Percentiles rank a stretch among this genome's conserved stretches.
Conservation (phyloP, 53 echinoderm and acorn worm genomes). For the Antedon mediterranea region DNA sequence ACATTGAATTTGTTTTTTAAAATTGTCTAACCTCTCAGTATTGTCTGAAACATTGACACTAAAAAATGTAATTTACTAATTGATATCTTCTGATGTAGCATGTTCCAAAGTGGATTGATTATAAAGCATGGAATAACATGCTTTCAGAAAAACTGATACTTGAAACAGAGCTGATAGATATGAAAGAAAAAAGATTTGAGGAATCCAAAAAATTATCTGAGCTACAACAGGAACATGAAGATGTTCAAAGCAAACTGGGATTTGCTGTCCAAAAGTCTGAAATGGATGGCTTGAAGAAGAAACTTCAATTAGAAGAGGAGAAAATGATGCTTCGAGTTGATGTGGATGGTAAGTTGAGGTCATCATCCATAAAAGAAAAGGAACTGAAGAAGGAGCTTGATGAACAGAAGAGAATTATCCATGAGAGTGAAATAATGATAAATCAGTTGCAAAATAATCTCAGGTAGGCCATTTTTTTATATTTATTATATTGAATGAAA, state of each 20-base stretch:
- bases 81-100: too few relatives aligned
- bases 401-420: neutral
- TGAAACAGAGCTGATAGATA: neutral
- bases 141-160: neutral
- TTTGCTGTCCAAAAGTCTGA: neutral
- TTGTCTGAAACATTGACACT: too few relatives aligned
- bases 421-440: neutral
- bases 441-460: neutral
- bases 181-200: neutral
- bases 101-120: neutral
- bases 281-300: neutral
- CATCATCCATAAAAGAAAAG: neutral
- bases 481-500: too few relatives aligned
- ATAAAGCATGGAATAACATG: neutral
- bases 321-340: neutral
- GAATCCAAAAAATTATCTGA: neutral
- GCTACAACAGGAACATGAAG: neutral
- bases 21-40: too few relatives aligned
- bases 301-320: neutral
- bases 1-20: too few relatives aligned
- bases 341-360: neutral
- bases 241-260: neutral
- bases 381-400: neutral
- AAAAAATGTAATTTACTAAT: too few relatives aligned
- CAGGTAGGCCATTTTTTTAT: neutral